Evolutionary conservation across 92 coral and sea anemone genomes (phyloP).

Genomic region (Pocillopora grandis): DNA sequence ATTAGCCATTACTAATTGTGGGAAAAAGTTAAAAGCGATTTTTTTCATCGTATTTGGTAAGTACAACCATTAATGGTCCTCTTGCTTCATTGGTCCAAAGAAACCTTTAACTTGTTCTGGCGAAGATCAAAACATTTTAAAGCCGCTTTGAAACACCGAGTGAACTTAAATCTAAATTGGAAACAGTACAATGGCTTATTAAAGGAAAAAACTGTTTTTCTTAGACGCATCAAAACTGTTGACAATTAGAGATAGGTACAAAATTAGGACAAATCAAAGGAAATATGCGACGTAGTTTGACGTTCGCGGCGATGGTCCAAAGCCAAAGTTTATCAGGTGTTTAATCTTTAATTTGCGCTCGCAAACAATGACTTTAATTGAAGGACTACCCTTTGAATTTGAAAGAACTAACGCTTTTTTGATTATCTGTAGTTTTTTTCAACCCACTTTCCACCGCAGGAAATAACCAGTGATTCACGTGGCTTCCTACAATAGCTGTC

Average conservation of each 20-base stretch:
- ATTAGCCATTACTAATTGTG: not conserved
- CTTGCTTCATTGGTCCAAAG: conserved; percentile 13
- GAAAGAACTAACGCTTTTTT: not conserved
- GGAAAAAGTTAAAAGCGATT: not conserved
- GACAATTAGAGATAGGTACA: not conserved
- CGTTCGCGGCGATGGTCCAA: not conserved
- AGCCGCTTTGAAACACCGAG: not conserved
- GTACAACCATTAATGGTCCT: not conserved
- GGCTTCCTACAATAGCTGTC: not conserved
- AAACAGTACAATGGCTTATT: not conserved
- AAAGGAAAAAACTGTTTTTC: not conserved
- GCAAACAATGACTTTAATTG: not conserved
- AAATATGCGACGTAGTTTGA: not conserved
- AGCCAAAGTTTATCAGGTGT: conserved; percentile 1
- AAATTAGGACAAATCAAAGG: not conserved
- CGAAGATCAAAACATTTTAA: not conserved
- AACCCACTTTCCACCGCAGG: not conserved
- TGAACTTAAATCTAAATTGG: not conserved
- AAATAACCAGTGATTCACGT: not conserved
- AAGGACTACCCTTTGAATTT: too few species aligned
- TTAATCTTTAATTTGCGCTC: conserved; percentile 15
- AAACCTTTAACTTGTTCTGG: conserved; percentile 11
- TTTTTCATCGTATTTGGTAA: not conserved
- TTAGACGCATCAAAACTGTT: not conserved
- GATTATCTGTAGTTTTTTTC: not conserved